Base-by-base conservation (phyloP, 1,140 invertebrate species). In the Drosophila ercepeae region DNA sequence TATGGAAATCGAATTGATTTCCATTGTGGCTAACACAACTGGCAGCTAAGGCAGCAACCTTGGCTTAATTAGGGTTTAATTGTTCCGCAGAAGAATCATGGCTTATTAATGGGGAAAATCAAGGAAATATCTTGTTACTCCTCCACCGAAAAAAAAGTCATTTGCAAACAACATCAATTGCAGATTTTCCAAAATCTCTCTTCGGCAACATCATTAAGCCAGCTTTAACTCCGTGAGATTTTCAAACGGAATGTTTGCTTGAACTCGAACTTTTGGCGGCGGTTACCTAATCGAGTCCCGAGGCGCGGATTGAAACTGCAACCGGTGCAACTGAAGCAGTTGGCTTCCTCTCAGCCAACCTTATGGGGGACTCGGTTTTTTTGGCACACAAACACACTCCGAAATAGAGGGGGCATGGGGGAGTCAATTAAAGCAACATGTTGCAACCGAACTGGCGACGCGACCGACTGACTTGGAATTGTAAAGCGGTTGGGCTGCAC, bases 261-360 rank as follows among this genome's bases (percentile, higher is more conserved):
- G 82, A 88, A 88, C 82, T 88, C 82, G 82, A 88, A 88, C 82
- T 88, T 89, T 88, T 88, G 69, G 42, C 58, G 54, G 49, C 54
- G 36, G 79, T 86, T 86, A 86, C 76, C 81, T 86, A 86, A 86
- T 88, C 73, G 36, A 14, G 36, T 39, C 36, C 59, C 44, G 29
- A 50, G 70, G 73, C 75, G 52, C 53, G 39, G 44, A 19, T 29
- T 77, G 59, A 63, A 58, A 69, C 69, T 71, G 45, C 49, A 72
- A 48, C 59, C 67, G 36, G 36, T 54, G 69, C 54, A 70, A 53
- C 54, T 48, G 36, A 49, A 52, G 60, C 57, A 14, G 64, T 69
- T 63, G 61, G 67, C 81, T 88, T 86, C 82, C 82, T 81, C 76
- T 65, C 29, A 9, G 81, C 72, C 69, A 81, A 79, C 58, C 50